A percentile compares a stretch with the other conserved stretches of the same genome.
Conservation (phyloP, 2,113 vertebrate genomes). For the Rhinopomastus cyanomelas region DNA sequence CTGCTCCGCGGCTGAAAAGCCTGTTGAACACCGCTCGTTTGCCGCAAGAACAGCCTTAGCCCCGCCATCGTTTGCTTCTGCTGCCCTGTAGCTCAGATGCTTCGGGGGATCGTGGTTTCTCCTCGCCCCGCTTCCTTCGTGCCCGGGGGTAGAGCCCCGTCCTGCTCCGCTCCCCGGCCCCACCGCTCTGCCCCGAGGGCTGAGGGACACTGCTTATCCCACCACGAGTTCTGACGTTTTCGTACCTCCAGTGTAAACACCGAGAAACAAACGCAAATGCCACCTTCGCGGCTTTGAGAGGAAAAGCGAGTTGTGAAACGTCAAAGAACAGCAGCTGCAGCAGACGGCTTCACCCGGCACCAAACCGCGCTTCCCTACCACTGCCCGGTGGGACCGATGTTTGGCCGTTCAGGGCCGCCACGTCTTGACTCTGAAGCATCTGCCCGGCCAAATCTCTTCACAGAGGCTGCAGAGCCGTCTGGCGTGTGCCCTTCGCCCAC, state of each 20-base stretch:
- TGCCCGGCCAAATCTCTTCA: neutral
- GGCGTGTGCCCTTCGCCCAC: accelerated
- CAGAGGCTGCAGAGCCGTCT: neutral
- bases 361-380: neutral
- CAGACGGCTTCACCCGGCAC: neutral
- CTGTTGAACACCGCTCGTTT: accelerated
- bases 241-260: neutral
- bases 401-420: neutral
- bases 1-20: accelerated
- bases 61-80: neutral
- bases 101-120: neutral
- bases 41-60: neutral
- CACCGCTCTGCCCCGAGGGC: accelerated
- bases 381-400: neutral
- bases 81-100: neutral
- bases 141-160: neutral
- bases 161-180: neutral
- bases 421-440: neutral
- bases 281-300: neutral
- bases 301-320: neutral
- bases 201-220: neutral
- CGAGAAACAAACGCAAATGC: too few species aligned
- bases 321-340: neutral
- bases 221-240: neutral
- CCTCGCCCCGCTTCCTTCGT: neutral